Evolutionary conservation across 2,797 vertebrate species (phyloP).

Genomic region (Gila robusta): DNA sequence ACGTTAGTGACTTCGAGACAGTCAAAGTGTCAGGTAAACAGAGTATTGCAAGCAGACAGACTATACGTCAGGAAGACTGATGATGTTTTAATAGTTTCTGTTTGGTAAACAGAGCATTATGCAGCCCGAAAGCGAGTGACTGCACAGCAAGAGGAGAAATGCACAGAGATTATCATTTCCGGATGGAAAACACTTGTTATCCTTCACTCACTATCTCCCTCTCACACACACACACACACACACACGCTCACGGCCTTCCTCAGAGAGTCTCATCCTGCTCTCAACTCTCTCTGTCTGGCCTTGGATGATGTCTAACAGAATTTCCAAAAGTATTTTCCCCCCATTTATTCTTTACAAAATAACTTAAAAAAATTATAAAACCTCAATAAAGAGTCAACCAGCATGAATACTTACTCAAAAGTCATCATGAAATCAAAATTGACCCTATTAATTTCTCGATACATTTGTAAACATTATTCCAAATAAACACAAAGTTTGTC

Average conservation of each 20-base stretch:
- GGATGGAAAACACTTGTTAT: constrained; percentile 46
- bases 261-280: background rate
- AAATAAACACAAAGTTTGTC: background rate
- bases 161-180: constrained; percentile 23
- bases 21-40: background rate
- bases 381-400: background rate
- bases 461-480: background rate
- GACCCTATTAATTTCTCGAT: background rate
- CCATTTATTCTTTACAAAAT: background rate
- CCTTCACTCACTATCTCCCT: constrained; percentile 11
- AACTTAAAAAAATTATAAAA: background rate
- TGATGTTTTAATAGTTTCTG: constrained; percentile 34
- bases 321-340: background rate
- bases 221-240: background rate
- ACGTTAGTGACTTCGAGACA: background rate
- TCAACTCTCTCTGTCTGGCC: constrained; percentile 11
- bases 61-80: constrained; percentile 4
- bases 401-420: background rate
- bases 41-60: background rate
- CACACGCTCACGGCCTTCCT: background rate
- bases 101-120: constrained; percentile 76
- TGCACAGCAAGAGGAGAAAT: constrained; percentile 67
- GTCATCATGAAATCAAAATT: background rate
- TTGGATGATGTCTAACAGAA: background rate
- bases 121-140: constrained; percentile 59